These are phyloP conservation scores for Heliconius ethilla DNA, from an alignment of 2,888 invertebrate species.

Conservation along the genomic window DNA sequence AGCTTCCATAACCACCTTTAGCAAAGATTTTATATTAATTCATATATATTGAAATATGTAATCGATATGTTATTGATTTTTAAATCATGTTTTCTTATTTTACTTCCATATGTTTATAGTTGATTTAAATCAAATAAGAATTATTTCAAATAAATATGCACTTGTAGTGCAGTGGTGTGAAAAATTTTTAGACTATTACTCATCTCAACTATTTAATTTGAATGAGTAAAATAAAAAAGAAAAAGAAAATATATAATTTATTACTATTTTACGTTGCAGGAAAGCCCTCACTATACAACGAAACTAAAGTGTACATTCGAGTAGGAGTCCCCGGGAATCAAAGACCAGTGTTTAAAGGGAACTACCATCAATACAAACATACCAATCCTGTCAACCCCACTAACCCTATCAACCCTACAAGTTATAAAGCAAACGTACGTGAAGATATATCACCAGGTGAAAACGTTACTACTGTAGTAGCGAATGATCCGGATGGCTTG, in stretches of 20 bases:
- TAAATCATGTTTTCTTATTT: too few relatives aligned
- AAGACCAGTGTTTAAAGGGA: constrained; percentile 89
- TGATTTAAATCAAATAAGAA: too few relatives aligned
- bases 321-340: constrained; percentile 91
- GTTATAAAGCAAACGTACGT: constrained; percentile 86
- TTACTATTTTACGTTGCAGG: constrained; percentile 61
- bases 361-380: constrained; percentile 83
- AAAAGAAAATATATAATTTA: neutral
- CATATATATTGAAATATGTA: too few relatives aligned
- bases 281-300: constrained; percentile 84
- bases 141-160: too few relatives aligned
- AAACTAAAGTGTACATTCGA: constrained; percentile 85
- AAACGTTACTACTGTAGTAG: constrained; percentile 86
- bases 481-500: constrained; percentile 90
- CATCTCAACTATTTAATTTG: too few relatives aligned
- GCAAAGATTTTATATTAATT: too few relatives aligned
- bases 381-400: constrained; percentile 66
- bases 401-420: constrained; percentile 85
- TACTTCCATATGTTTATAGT: too few relatives aligned
- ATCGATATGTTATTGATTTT: too few relatives aligned
- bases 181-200: too few relatives aligned
- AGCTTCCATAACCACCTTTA: too few relatives aligned
- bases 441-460: constrained; percentile 87
- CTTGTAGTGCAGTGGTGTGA: too few relatives aligned
- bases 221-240: neutral